Percentiles rank a stretch among this genome's conserved stretches.
Evolutionary conservation across 2,113 vertebrate genomes (phyloP).

Genomic region (Myrmecobius fasciatus): DNA sequence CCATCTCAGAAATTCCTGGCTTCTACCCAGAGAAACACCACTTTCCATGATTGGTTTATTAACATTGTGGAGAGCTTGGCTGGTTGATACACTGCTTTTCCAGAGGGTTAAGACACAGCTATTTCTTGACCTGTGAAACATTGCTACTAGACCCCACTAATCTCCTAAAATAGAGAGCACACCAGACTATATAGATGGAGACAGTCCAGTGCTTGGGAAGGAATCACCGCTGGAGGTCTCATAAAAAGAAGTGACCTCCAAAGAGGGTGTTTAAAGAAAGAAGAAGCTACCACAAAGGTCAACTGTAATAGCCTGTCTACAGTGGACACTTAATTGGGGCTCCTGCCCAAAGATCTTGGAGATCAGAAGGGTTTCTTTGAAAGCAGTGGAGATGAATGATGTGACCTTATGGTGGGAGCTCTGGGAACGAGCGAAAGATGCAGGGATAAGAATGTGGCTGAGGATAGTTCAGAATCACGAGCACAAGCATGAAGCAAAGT

Average conservation of each 20-base stretch:
- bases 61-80: not conserved
- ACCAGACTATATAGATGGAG: not conserved
- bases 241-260: not conserved
- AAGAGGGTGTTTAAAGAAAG: not conserved
- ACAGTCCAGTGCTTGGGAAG: not conserved
- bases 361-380: not conserved
- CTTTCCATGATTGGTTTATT: not conserved
- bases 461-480: not conserved
- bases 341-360: not conserved
- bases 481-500: not conserved
- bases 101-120: not conserved
- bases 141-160: rapidly evolving
- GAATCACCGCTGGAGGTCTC: rapidly evolving
- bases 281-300: not conserved
- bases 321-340: not conserved
- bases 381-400: not conserved
- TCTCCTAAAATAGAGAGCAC: not conserved
- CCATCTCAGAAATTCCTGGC: not conserved
- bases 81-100: not conserved
- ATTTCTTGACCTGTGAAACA: not conserved
- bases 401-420: not conserved
- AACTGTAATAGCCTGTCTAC: not conserved
- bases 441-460: not conserved
- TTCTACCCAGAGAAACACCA: not conserved
- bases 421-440: not conserved